These are phyloP conservation scores for Pseudochaenichthys georgianus DNA, from an alignment of 2,797 vertebrate genomes.

Conservation along the genomic window DNA sequence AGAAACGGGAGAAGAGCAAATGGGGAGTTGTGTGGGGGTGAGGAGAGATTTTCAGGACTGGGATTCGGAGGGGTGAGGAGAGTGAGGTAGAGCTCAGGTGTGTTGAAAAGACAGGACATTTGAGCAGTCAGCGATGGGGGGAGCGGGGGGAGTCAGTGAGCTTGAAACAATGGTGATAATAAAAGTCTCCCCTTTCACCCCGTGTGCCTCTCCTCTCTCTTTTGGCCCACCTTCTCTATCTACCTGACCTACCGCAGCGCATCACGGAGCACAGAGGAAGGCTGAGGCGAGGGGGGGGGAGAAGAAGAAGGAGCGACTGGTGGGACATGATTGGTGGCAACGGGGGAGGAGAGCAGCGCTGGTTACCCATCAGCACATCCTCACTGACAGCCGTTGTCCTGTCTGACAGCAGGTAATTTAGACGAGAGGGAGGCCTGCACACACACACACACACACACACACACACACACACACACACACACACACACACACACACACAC, in stretches of 20 bases:
- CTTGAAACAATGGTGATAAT: slow-evolving; percentile 81
- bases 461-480: not conserved
- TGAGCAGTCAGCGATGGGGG: slow-evolving; percentile 65
- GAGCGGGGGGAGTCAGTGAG: slow-evolving; percentile 51
- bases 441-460: slow-evolving; percentile 6
- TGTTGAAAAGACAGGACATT: slow-evolving; percentile 84
- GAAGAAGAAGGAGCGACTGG: slow-evolving; percentile 14
- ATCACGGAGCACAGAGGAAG: slow-evolving; percentile 46
- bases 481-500: not conserved
- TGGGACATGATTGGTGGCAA: slow-evolving; percentile 38
- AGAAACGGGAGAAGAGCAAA: slow-evolving; percentile 76
- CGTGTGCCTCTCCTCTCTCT: slow-evolving; percentile 47
- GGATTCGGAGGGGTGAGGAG: slow-evolving; percentile 32
- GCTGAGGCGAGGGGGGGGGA: slow-evolving; percentile 4
- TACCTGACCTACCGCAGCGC: slow-evolving; percentile 82
- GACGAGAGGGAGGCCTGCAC: slow-evolving; percentile 25
- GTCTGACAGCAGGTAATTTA: slow-evolving; percentile 76
- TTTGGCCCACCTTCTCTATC: slow-evolving; percentile 45
- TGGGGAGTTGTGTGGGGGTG: slow-evolving; percentile 59
- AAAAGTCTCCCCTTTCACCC: slow-evolving; percentile 79
- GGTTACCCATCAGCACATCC: slow-evolving; percentile 67
- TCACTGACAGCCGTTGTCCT: slow-evolving; percentile 49
- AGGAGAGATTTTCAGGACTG: slow-evolving; percentile 63
- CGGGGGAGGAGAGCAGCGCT: slow-evolving; percentile 29
- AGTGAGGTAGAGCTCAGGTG: slow-evolving; percentile 71